Percentiles rank a stretch among this genome's conserved stretches.
These are phyloP conservation scores for Deilephila porcellus DNA, from an alignment of 2,888 invertebrate genomes.

Conservation along the genomic window DNA sequence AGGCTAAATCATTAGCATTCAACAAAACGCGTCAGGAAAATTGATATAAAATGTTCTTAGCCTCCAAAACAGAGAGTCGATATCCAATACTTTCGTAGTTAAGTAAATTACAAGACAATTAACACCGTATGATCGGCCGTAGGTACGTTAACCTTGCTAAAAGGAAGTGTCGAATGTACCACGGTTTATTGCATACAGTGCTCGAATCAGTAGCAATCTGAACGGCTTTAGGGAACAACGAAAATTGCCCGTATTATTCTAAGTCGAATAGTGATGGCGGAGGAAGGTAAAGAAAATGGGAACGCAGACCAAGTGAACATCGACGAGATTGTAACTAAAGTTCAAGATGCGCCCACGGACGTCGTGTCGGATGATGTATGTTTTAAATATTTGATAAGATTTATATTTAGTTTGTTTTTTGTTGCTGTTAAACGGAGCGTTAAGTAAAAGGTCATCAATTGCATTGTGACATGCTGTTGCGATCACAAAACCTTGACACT, in stretches of 20 bases:
- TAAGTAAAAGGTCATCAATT: slow-evolving; percentile 8
- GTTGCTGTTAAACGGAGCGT: not conserved
- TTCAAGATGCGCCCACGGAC: slow-evolving; percentile 62
- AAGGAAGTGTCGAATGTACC: slow-evolving; percentile 61
- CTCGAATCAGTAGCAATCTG: slow-evolving; percentile 51
- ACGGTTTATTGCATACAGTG: slow-evolving; percentile 49
- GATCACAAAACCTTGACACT: not conserved
- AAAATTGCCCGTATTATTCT: slow-evolving; percentile 51
- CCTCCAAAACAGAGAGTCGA: slow-evolving; percentile 2
- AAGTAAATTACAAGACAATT: slow-evolving; percentile 22
- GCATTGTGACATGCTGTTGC: not conserved
- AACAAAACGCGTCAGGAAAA: not conserved
- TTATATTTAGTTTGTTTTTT: not conserved
- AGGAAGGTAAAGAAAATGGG: slow-evolving; percentile 50
- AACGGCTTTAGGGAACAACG: slow-evolving; percentile 50
- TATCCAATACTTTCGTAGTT: slow-evolving; percentile 19
- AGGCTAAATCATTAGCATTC: not conserved
- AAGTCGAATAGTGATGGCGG: slow-evolving; percentile 55
- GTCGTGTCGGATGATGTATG: slow-evolving; percentile 62
- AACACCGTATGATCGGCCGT: not conserved
- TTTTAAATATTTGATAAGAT: not conserved
- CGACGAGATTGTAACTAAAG: slow-evolving; percentile 56
- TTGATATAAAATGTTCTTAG: not conserved
- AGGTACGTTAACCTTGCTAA: slow-evolving; percentile 54
- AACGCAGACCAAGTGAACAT: slow-evolving; percentile 50